Evolutionary conservation across 2,113 vertebrate species (phyloP).

Genomic region (Sphyrna mokarran): DNA sequence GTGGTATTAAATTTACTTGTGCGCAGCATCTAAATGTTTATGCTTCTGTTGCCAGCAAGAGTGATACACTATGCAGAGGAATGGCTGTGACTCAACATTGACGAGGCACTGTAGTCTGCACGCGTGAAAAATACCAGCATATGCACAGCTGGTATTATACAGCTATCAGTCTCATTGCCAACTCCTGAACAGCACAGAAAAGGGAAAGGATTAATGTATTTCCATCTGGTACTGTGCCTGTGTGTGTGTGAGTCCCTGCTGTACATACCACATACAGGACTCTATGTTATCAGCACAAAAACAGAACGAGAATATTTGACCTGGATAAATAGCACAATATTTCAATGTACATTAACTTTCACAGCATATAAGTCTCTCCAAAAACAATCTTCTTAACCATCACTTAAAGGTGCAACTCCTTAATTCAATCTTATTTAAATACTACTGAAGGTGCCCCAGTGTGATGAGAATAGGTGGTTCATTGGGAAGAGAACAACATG

Average conservation of each 20-base stretch:
- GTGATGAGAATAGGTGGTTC: background rate
- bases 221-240: background rate
- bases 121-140: background rate
- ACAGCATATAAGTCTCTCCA: background rate
- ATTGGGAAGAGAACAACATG: background rate
- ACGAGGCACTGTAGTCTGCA: background rate
- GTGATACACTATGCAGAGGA: slow-evolving; percentile 11
- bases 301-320: background rate
- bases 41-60: background rate
- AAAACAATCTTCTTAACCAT: background rate
- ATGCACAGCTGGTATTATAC: background rate
- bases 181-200: background rate
- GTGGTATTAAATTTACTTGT: background rate
- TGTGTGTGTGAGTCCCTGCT: background rate
- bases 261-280: background rate
- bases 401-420: background rate
- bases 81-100: background rate
- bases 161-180: background rate
- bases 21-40: background rate
- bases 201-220: background rate
- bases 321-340: background rate
- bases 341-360: background rate
- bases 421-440: background rate
- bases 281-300: background rate
- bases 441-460: too few relatives aligned